Base-by-base conservation (phyloP, 2,797 vertebrate genomes). In the Coreius guichenoti region DNA sequence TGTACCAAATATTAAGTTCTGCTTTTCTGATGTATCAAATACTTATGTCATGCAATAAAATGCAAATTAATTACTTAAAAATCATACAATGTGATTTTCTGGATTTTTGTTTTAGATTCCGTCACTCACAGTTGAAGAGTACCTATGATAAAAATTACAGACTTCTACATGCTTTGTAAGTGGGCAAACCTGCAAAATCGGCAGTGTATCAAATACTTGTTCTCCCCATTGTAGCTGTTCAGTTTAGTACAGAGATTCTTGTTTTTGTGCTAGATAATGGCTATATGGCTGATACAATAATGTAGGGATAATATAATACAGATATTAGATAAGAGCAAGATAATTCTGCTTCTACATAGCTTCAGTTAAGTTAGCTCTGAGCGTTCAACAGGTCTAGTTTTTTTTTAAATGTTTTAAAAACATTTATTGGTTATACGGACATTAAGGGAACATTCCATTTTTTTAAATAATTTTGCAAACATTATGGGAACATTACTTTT, bases 211-310 rank as follows among this genome's bases (percentile, higher is more conserved):
- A n/a, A n/a, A n/a, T n/a, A n/a, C n/a, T n/a, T n/a, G n/a, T n/a
- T n/a, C n/a, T n/a, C n/a, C n/a, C n/a, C n/a, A n/a, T n/a, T n/a
- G n/a, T 3, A 29, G n/a, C 58, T 63, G n/a, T 63, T 29, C 13
- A 7, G 13, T 31, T 56, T 56, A 36, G 21, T 8, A 23, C 9
- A 23, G 74, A 36, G 19, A n/a, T 76, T 76, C 12, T 21, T 76
- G 21, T n/a, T 79, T 49, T 61, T 58, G 21, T 21, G 76, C 61
- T 23, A 39, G 21, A 54, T 17, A 80, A 74, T 14, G n/a, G 58
- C 58, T 63, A 43, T 29, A 65, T 85, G 67, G 26, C 43, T 80
- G 72, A 43, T 36, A 80, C 45, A 70, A 80, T 51, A 16, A 75
- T 84, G 45, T 69, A 17, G 33, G 21, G 23, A 26, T 43, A 51